Conservation (phyloP, 2,888 invertebrate species). For the Nomada fucata region DNA sequence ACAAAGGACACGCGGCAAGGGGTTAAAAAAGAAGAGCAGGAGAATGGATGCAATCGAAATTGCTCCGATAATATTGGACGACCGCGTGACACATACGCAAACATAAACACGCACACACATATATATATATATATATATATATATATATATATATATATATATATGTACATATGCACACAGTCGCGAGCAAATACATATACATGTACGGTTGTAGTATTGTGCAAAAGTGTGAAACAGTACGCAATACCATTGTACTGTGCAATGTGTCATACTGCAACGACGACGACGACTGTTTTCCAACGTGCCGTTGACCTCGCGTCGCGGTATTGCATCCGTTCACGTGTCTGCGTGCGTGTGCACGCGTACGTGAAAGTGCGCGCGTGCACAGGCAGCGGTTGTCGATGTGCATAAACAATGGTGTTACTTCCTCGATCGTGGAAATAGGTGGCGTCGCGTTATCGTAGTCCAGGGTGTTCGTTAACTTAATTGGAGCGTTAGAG, state of each 20-base stretch:
- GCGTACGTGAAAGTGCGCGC: not conserved
- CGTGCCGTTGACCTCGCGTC: constrained; percentile 74
- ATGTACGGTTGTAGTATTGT: not conserved
- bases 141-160: constrained; percentile 1
- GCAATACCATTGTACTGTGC: not conserved
- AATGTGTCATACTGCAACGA: constrained; percentile 40
- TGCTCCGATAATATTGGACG: constrained; percentile 45
- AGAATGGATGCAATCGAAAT: constrained; percentile 47
- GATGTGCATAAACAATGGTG: constrained; percentile 48
- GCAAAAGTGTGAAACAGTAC: not conserved
- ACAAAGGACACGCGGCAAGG: constrained; percentile 43
- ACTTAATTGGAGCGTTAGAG: no score
- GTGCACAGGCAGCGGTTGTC: not conserved
- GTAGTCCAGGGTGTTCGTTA: no score
- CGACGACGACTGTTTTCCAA: constrained; percentile 70
- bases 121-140: constrained; percentile 3
- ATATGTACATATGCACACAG: not conserved
- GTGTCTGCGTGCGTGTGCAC: constrained; percentile 23
- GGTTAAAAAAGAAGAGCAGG: constrained; percentile 28
- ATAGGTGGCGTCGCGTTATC: not conserved
- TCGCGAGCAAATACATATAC: not conserved
- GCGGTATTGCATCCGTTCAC: constrained; percentile 55
- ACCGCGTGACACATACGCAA: constrained; percentile 39
- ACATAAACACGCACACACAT: not conserved
- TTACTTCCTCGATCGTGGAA: constrained; percentile 62